A percentile compares a stretch with the other conserved stretches of the same genome.
phyloP scores from a whole-genome alignment of 2,888 invertebrate species.

The Prenolepis imparis region DNA sequence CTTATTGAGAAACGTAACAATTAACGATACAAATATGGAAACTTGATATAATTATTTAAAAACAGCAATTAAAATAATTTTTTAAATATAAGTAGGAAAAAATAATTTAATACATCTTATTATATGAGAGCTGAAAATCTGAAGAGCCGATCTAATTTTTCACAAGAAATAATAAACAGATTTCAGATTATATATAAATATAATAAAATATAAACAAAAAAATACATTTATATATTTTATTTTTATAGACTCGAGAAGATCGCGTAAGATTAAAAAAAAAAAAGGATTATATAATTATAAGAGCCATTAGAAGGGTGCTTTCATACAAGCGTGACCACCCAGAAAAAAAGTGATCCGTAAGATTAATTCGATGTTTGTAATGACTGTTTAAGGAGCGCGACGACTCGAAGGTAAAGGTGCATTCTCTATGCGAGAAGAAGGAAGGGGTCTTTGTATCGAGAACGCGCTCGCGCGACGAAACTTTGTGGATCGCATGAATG shows the following conservation, averaged over 20 bases:
- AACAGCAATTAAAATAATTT: neutral
- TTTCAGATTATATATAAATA: neutral
- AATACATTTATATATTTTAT: neutral
- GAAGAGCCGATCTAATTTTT: neutral
- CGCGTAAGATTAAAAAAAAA: neutral
- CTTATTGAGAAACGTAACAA: slow-evolving; percentile 29
- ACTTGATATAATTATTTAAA: slow-evolving; percentile 21
- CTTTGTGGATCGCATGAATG: slow-evolving; percentile 66
- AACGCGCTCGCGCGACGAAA: slow-evolving; percentile 60
- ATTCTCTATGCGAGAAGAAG: slow-evolving; percentile 38
- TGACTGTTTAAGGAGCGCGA: slow-evolving; percentile 48
- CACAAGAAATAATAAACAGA: neutral
- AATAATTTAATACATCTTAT: slow-evolving; percentile 10
- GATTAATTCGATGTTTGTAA: slow-evolving; percentile 56
- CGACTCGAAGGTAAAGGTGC: slow-evolving; percentile 38
- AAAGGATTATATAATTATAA: neutral
- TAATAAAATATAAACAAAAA: neutral
- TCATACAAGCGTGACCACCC: slow-evolving; percentile 42
- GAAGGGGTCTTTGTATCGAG: slow-evolving; percentile 57
- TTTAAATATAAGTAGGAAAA: neutral
- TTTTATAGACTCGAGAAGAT: neutral
- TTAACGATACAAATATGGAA: neutral
- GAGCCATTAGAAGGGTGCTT: neutral
- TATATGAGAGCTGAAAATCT: neutral
- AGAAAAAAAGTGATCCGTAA: slow-evolving; percentile 20